Base-by-base conservation (phyloP, 2,797 vertebrate species). In the Heterohyrax brucei region DNA sequence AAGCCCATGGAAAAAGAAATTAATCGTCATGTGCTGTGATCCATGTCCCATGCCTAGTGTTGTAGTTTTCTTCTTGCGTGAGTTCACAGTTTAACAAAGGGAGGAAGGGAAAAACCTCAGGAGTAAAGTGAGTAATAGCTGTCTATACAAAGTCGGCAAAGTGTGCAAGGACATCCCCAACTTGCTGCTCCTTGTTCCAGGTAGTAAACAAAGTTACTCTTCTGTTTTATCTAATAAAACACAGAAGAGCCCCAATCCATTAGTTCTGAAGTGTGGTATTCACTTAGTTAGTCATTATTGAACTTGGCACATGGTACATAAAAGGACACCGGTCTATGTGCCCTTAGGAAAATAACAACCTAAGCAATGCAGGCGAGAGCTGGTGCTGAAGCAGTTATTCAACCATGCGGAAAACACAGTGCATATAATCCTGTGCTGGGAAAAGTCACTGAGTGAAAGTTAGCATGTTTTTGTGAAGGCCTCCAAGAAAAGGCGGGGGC, bases 201-300 rank as follows among this genome's bases (percentile, higher is more conserved):
- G 9, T n/a, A 56, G 4, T 26, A 59, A 70, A 24, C 2, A 59
- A 59, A 21, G 4, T 28, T 81, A 19, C 48, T 22, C 80, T 92
- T 88, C 44, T 61, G 59, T 73, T 95, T 93, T 83, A 73, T 96
- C 46, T 77, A 87, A 70, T 66, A 81, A 96, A 95, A 89, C 50
- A 59, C 0, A 94, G 59, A 90, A 56, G 2, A 91, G n/a, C 19
- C 1, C 62, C 14, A 10, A 88, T 64, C 46, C 68, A 62, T 87
- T 95, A 61, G 73, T 78, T 89, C 18, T 66, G 66, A 87, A 72
- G 33, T 21, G 48, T 91, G 87, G 85, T 87, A 85, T 19, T 84
- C 73, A 50, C 84, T 97, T 16, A 5, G 56, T 70, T 95, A 93
- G 79, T 84, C 82, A 95, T 97, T 91, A 94, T 82, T 89, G 89